Percentiles rank a stretch among this genome's conserved stretches.
phyloP scores from a whole-genome alignment of 2,888 invertebrate genomes.

The Oxytorus armatus region DNA sequence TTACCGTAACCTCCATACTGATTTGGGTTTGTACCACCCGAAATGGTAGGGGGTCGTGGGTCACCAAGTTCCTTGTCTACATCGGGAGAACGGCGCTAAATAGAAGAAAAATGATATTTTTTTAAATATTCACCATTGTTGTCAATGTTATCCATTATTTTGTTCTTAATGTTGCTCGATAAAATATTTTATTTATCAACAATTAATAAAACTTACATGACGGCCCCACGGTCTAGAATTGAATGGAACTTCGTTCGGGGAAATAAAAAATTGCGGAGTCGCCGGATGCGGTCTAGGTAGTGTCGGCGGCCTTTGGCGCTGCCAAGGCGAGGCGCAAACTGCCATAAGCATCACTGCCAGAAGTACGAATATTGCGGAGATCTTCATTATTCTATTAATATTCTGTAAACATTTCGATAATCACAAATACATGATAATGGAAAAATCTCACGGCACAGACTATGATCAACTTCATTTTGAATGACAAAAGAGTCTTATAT shows the following conservation, averaged over 20 bases:
- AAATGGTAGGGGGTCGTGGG: slow-evolving; percentile 1
- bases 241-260: slow-evolving; percentile 40
- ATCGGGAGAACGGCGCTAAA: slow-evolving; percentile 30
- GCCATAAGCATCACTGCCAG: slow-evolving; percentile 49
- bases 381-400: slow-evolving; percentile 41
- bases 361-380: slow-evolving; percentile 27
- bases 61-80: slow-evolving; percentile 6
- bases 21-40: background rate
- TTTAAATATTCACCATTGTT: background rate
- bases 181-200: background rate
- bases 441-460: too few relatives aligned
- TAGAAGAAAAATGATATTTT: background rate
- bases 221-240: slow-evolving; percentile 26
- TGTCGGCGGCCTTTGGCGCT: background rate
- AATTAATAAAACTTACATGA: slow-evolving; percentile 10
- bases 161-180: background rate
- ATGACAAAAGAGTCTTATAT: too few relatives aligned
- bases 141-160: background rate
- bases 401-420: background rate
- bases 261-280: slow-evolving; percentile 4
- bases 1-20: slow-evolving; percentile 3
- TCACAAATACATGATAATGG: too few relatives aligned
- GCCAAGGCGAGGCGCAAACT: slow-evolving; percentile 32
- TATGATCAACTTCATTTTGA: too few relatives aligned
- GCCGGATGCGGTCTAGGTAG: background rate